These are phyloP conservation scores for Oreonectes daqikongensis DNA, from an alignment of 2,797 vertebrate species.

Conservation along the genomic window DNA sequence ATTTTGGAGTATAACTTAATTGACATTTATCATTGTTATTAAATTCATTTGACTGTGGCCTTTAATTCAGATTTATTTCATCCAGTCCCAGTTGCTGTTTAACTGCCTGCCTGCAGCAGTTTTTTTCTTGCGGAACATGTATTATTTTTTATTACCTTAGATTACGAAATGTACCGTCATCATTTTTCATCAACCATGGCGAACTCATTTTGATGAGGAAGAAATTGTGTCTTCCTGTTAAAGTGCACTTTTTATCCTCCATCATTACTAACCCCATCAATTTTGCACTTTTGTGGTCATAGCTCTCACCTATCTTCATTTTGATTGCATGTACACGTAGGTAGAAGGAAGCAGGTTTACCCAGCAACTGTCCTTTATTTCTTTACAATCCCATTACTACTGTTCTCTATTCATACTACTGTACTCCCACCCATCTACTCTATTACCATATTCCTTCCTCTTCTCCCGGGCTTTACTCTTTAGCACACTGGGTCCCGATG, in stretches of 20 bases:
- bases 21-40: constrained; percentile 19
- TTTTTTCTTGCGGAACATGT: background rate
- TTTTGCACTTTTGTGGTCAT: constrained; percentile 1
- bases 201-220: background rate
- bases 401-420: background rate
- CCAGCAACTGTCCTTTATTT: background rate
- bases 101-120: constrained; percentile 12
- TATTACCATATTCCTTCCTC: background rate
- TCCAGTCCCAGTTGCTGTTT: background rate
- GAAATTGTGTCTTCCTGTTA: background rate
- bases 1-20: background rate
- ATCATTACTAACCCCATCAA: constrained; percentile 4
- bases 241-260: background rate
- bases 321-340: background rate
- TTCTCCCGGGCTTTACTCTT: background rate
- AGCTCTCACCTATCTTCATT: background rate
- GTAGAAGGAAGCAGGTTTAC: background rate
- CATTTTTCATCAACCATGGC: background rate
- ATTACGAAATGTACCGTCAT: background rate
- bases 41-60: constrained; percentile 11
- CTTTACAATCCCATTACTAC: background rate
- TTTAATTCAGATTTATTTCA: constrained; percentile 30
- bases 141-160: constrained; percentile 1
- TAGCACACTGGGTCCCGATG: background rate
- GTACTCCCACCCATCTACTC: background rate